Conservation (phyloP, 2,113 vertebrate genomes). For the Ciconia stormi region DNA sequence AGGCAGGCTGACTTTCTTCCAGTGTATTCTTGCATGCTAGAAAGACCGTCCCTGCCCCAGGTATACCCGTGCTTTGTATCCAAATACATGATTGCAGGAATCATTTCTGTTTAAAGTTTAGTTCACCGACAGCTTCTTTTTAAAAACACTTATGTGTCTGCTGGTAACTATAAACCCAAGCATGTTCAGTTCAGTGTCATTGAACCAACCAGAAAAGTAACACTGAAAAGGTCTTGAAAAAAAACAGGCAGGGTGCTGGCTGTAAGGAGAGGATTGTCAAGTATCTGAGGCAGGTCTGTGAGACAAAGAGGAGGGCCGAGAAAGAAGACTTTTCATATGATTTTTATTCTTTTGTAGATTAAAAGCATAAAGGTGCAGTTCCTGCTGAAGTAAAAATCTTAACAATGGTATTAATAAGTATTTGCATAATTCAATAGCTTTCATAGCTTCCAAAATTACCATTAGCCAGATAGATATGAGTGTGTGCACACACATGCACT, state of each 20-base stretch:
- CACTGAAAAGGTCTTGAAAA: not conserved
- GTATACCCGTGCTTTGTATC: fast-evolving
- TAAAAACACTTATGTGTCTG: not conserved
- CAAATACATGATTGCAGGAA: not conserved
- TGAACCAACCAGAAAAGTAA: not conserved
- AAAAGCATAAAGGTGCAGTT: not conserved
- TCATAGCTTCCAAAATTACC: not conserved
- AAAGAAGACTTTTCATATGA: no score
- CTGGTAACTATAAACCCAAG: not conserved
- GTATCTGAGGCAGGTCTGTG: not conserved
- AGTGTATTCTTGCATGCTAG: fast-evolving
- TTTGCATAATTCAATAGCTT: not conserved
- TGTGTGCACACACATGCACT: fast-evolving
- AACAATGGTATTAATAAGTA: not conserved
- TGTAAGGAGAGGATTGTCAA: not conserved
- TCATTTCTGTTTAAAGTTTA: not conserved
- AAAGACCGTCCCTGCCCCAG: not conserved
- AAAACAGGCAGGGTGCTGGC: not conserved
- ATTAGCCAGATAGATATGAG: not conserved
- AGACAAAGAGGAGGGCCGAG: fast-evolving
- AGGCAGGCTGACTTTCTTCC: fast-evolving
- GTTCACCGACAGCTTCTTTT: not conserved
- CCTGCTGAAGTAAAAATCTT: not conserved
- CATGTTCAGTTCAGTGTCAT: fast-evolving
- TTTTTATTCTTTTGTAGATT: not conserved